Evolutionary conservation across 2,888 invertebrate species (phyloP).

Genomic region (Eubasilissa splendida): DNA sequence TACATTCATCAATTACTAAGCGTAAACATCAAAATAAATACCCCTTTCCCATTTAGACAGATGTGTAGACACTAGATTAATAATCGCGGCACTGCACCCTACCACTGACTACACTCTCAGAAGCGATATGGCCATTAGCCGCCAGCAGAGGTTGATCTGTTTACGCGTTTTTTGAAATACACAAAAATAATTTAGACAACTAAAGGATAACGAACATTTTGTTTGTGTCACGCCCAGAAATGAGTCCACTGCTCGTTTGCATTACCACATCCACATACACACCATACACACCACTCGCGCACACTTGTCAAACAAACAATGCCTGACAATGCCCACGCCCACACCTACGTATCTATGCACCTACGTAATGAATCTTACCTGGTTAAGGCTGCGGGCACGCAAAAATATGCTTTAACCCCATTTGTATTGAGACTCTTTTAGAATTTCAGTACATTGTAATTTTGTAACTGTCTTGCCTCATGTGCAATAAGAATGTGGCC

Average conservation of each 20-base stretch:
- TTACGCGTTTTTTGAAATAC: conserved; percentile 8
- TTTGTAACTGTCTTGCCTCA: too few relatives aligned
- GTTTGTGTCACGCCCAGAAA: conserved; percentile 57
- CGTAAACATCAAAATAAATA: conserved; percentile 37
- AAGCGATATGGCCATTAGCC: background rate
- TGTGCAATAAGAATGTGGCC: too few relatives aligned
- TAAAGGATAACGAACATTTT: conserved; percentile 46
- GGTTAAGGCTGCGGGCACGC: background rate
- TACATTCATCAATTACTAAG: background rate
- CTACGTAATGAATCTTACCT: background rate
- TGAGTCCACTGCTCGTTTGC: conserved; percentile 53
- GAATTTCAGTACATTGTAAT: too few relatives aligned
- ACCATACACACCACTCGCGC: background rate
- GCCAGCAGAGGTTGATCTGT: too few relatives aligned
- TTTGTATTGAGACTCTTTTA: background rate
- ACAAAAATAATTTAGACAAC: conserved; percentile 8
- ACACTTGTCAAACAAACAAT: conserved; percentile 43
- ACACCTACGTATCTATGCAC: background rate
- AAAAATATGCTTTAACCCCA: background rate
- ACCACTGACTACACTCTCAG: background rate
- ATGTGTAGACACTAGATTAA: conserved; percentile 5
- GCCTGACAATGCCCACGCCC: conserved; percentile 18
- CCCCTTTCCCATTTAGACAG: conserved; percentile 47
- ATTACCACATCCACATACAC: conserved; percentile 14
- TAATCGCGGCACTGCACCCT: conserved; percentile 20